Evolutionary conservation across 35 echinoderm and acorn worm genomes (phyloP).

Genomic region (Heliocidaris erythrogramma): DNA sequence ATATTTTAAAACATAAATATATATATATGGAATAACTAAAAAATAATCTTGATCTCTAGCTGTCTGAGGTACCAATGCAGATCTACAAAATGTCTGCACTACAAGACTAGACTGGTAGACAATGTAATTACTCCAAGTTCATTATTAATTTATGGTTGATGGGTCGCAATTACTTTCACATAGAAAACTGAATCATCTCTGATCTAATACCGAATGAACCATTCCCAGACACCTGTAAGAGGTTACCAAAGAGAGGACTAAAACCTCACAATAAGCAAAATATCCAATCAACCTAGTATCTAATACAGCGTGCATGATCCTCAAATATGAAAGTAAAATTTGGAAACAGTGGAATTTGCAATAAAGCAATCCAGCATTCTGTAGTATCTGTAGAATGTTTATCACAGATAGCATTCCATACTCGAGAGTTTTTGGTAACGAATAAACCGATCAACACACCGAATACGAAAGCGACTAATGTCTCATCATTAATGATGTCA

Average conservation of each 20-base stretch:
- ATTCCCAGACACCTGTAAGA: neutral
- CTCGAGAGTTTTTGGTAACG: too few relatives aligned
- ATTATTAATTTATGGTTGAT: neutral
- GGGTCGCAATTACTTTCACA: neutral
- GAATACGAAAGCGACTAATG: too few relatives aligned
- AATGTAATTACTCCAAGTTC: constrained; percentile 12
- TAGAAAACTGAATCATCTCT: neutral
- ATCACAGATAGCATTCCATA: too few relatives aligned
- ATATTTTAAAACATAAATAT: too few relatives aligned
- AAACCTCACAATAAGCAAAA: neutral
- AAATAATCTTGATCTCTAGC: neutral
- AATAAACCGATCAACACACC: too few relatives aligned
- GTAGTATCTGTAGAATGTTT: too few relatives aligned
- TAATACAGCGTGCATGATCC: neutral
- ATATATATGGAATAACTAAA: too few relatives aligned
- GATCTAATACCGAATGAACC: neutral
- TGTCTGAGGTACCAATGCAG: neutral
- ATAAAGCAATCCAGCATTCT: neutral
- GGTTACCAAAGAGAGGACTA: neutral
- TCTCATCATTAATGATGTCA: too few relatives aligned
- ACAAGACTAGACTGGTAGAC: neutral
- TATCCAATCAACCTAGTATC: neutral
- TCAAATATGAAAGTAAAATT: neutral
- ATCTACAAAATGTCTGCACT: neutral
- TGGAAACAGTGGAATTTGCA: neutral